These are phyloP conservation scores for Ardeotis arabs DNA, from an alignment of 2,113 vertebrate genomes.

Conservation along the genomic window DNA sequence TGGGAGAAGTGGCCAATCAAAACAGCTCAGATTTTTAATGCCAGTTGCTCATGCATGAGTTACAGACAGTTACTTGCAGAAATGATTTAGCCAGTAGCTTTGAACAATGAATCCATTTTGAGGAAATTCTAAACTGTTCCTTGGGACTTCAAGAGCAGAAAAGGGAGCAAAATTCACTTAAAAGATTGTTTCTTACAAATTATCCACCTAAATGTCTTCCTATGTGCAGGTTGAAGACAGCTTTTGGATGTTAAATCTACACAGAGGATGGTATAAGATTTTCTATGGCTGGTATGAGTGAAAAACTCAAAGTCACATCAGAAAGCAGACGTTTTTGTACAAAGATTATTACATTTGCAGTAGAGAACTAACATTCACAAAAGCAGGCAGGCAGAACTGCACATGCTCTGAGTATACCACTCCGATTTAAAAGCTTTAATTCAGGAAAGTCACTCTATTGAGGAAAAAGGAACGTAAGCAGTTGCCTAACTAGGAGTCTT, in stretches of 20 bases:
- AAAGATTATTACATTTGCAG: conserved; percentile 6
- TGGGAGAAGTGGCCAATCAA: neutral
- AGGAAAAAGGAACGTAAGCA: neutral
- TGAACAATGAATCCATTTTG: neutral
- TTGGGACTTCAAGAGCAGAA: neutral
- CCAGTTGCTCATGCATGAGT: neutral
- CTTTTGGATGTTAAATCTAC: neutral
- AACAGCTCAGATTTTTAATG: neutral
- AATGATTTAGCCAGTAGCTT: neutral
- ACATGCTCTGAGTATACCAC: neutral
- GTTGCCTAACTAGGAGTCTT: neutral
- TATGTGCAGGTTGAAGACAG: neutral
- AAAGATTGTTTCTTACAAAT: conserved; percentile 3
- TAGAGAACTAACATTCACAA: conserved; percentile 16
- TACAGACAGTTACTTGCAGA: neutral
- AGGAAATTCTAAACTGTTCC: neutral
- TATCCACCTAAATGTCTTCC: neutral
- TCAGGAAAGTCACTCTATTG: conserved; percentile 3
- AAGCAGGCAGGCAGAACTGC: neutral
- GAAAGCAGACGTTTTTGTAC: neutral
- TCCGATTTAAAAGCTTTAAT: neutral
- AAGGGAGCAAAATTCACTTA: neutral
- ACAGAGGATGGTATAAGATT: neutral
- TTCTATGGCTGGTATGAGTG: neutral
- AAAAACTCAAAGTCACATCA: neutral